Conservation (phyloP, 2,888 invertebrate genomes). For the Watsonalla binaria region DNA sequence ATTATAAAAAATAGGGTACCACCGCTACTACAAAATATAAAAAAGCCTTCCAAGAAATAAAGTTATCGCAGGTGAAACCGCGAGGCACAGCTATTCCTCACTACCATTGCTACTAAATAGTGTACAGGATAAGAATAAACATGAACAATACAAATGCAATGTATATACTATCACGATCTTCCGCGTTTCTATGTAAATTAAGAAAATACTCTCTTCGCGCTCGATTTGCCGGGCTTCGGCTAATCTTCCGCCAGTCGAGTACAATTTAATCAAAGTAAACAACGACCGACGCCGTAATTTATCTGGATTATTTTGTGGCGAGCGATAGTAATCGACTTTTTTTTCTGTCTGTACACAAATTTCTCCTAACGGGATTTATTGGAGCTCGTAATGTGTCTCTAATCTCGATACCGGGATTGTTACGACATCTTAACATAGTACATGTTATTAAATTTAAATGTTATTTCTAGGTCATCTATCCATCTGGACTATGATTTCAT, state of each 20-base stretch:
- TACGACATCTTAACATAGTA: slow-evolving; percentile 34
- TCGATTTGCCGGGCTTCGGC: slow-evolving; percentile 74
- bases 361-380: slow-evolving; percentile 21
- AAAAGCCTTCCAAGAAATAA: background rate
- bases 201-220: slow-evolving; percentile 66
- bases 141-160: slow-evolving; percentile 38
- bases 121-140: slow-evolving; percentile 8
- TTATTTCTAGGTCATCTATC: background rate
- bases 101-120: background rate
- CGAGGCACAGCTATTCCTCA: background rate
- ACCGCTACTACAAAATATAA: background rate
- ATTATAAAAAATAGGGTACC: too few relatives aligned
- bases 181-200: slow-evolving; percentile 72
- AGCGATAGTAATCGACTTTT: slow-evolving; percentile 74
- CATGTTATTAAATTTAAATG: background rate
- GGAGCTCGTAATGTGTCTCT: slow-evolving; percentile 50
- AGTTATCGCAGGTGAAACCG: background rate
- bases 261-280: slow-evolving; percentile 79
- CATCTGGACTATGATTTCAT: too few relatives aligned
- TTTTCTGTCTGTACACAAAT: slow-evolving; percentile 51
- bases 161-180: slow-evolving; percentile 57
- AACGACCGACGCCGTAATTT: slow-evolving; percentile 71
- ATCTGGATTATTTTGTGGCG: slow-evolving; percentile 76
- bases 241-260: slow-evolving; percentile 76
- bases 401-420: slow-evolving; percentile 54